These are phyloP conservation scores for Gymnodraco acuticeps DNA, from an alignment of 2,797 vertebrate genomes.

Conservation along the genomic window DNA sequence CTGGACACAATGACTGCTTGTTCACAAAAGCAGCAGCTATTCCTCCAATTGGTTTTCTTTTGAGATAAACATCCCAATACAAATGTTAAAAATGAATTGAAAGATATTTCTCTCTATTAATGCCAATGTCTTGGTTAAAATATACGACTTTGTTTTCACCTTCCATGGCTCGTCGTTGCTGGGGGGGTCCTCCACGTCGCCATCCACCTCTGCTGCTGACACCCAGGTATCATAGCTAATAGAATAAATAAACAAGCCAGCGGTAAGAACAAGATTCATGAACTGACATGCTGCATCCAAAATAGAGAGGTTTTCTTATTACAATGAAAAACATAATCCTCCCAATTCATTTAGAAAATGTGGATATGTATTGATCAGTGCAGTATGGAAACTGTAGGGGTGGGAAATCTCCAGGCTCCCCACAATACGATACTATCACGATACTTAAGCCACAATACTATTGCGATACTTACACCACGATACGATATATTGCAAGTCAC, in stretches of 20 bases:
- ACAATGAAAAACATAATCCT: not conserved
- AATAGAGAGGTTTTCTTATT: not conserved
- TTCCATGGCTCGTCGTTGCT: constrained; percentile 94
- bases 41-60: not conserved
- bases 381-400: too few relatives aligned
- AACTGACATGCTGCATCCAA: not conserved
- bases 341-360: not conserved
- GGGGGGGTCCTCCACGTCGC: constrained; percentile 93
- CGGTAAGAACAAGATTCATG: not conserved
- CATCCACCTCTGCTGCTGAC: constrained; percentile 91
- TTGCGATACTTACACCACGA: too few relatives aligned
- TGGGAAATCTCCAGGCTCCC: too few relatives aligned
- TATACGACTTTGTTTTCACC: constrained; percentile 76
- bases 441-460: too few relatives aligned
- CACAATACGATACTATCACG: too few relatives aligned
- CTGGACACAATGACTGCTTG: not conserved
- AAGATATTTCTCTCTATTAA: not conserved
- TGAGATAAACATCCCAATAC: not conserved
- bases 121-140: not conserved
- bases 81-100: too few relatives aligned
- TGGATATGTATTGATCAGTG: not conserved
- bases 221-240: constrained; percentile 97
- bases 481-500: too few relatives aligned
- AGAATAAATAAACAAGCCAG: constrained; percentile 1
- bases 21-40: not conserved